A percentile compares a stretch with the other conserved stretches of the same genome.
Evolutionary conservation across 2,113 vertebrate species (phyloP).

Genomic region (Corythornis madagascariensis): DNA sequence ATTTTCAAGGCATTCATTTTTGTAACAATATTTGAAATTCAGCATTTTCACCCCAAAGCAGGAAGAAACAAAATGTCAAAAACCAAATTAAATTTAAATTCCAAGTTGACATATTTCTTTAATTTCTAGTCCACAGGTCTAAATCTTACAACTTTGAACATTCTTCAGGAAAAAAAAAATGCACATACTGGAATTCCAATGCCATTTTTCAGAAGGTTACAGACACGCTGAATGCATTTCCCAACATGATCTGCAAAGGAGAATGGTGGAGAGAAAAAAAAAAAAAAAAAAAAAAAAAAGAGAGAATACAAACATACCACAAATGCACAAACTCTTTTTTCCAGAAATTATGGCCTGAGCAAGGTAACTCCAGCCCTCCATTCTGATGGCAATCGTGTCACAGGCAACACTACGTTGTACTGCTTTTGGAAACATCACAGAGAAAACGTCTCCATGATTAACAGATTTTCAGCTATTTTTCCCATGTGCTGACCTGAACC

Average conservation of each 20-base stretch:
- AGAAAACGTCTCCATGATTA: neutral
- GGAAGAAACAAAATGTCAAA: neutral
- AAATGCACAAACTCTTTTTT: neutral
- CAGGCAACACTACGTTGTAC: neutral
- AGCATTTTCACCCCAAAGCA: neutral
- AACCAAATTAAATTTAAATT: neutral
- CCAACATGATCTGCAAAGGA: neutral
- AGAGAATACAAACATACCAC: neutral
- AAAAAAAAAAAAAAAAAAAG: neutral
- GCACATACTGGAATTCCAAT: neutral
- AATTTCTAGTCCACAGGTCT: neutral
- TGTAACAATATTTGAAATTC: neutral
- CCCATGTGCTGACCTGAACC: neutral
- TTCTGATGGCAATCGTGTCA: neutral
- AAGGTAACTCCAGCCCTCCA: neutral
- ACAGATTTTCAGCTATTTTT: constrained; percentile 20
- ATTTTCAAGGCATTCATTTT: neutral
- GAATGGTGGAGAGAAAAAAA: neutral
- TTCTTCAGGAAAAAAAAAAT: neutral
- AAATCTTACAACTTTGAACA: neutral
- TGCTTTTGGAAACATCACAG: neutral
- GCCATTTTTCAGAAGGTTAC: neutral
- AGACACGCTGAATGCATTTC: neutral
- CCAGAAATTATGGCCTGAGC: neutral
- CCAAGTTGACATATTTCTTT: neutral